phyloP scores from a whole-genome alignment of 2,888 invertebrate genomes.

The Argyra leucocephala region DNA sequence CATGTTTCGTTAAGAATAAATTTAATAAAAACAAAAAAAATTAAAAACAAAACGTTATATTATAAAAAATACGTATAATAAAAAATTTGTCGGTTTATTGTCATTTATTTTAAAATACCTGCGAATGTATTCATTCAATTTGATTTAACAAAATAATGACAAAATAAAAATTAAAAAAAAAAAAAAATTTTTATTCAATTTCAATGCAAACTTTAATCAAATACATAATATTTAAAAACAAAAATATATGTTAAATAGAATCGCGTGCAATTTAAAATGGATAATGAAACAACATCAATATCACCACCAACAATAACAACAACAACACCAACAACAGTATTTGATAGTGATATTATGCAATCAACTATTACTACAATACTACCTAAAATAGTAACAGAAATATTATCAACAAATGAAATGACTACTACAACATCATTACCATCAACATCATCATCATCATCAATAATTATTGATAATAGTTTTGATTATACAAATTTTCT shows the following conservation, averaged over 20 bases:
- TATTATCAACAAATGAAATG: background rate
- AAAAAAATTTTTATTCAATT: background rate
- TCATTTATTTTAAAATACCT: too few relatives aligned
- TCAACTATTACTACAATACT: background rate
- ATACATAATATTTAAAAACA: too few relatives aligned
- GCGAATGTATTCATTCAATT: too few relatives aligned
- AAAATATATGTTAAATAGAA: background rate
- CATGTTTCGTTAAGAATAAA: too few relatives aligned
- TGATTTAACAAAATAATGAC: too few relatives aligned
- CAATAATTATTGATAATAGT: background rate
- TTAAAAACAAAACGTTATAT: too few relatives aligned
- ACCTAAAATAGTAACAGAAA: background rate
- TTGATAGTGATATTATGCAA: background rate
- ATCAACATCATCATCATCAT: background rate
- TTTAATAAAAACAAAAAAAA: too few relatives aligned
- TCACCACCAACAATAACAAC: background rate
- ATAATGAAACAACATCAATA: background rate
- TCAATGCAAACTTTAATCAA: background rate
- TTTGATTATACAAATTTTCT: constrained; percentile 7
- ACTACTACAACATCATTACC: background rate
- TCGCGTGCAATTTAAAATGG: background rate
- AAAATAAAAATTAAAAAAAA: too few relatives aligned
- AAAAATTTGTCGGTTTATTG: too few relatives aligned
- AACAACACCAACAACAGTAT: background rate
- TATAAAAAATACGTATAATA: too few relatives aligned